Evolutionary conservation across 2,113 vertebrate species (phyloP), one percentile per base, ranked within the genome.

Genomic region (Siphamia tubifer): DNA sequence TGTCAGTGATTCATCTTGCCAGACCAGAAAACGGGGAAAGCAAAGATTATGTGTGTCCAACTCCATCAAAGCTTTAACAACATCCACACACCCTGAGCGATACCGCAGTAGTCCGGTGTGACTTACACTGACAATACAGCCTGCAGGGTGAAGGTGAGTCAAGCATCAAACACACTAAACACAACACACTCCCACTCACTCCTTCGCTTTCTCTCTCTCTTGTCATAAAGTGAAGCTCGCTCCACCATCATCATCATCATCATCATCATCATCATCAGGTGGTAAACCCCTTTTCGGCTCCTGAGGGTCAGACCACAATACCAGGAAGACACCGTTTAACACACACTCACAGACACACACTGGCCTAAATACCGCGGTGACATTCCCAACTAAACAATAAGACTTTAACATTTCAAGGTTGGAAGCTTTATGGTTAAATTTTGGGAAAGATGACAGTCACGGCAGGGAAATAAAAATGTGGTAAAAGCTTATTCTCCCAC

Each of bases 111-210:
- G 47, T 67, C 25, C 12, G 43, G 75, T 81, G 86, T 81, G 77
- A 55, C 58, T 77, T 75, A 63, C 69, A 54, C 21, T 60, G 8
- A 62, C 55, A 3, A 42, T 5, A 19, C 20, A 51, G 54, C 82
- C 82, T 66, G 53, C 39, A 34, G 77, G 77, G 17, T 17, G 5
- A 32, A 80, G 63, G 60, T 79, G 85, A 85, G 79, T 83, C 83
- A 68, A 66, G 12, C 47, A 20, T 44, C 54, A 36, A 62, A 51
- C 63, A 49, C 3, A 48, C 30, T 61, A 24, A 61, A 55, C 68
- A 42, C 36, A 68, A 30, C 64, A 55, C 0, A 69, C 68, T 61
- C 81, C 60, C 78, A 71, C 74, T 56, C 57, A 1, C 55, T 38
- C n/a, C 58, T 12, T 49, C 55, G 77, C 51, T 77, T 42, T 44